Evolutionary conservation across 2,888 invertebrate species (phyloP).

Genomic region (Odontocolon sp.): DNA sequence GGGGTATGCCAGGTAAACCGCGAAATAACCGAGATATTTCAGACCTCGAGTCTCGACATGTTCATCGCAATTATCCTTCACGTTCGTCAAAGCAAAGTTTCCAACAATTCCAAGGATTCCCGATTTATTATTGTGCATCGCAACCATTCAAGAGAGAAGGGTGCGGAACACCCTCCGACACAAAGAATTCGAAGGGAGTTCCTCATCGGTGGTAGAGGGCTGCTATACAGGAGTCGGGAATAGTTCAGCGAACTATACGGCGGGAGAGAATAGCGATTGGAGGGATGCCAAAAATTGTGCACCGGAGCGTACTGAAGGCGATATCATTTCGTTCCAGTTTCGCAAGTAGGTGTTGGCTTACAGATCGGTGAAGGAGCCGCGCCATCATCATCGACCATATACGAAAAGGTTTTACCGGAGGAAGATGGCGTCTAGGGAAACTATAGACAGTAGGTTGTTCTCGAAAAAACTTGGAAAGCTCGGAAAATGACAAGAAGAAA

Average conservation of each 20-base stretch:
- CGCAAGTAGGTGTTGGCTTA: slow-evolving; percentile 28
- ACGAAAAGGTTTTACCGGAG: neutral
- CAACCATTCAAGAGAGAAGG: neutral
- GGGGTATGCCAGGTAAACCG: slow-evolving; percentile 1
- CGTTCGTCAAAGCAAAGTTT: slow-evolving; percentile 23
- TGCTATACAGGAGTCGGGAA: neutral
- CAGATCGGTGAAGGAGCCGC: slow-evolving; percentile 9
- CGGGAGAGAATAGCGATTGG: slow-evolving; percentile 32
- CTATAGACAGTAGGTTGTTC: neutral
- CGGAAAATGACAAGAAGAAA: neutral
- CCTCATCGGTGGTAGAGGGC: neutral
- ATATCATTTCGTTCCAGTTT: slow-evolving; percentile 29
- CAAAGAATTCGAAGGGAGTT: slow-evolving; percentile 4
- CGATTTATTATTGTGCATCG: neutral
- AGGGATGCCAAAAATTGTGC: slow-evolving; percentile 42
- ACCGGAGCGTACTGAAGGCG: slow-evolving; percentile 25
- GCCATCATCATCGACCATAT: neutral
- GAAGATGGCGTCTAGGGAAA: neutral
- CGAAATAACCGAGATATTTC: slow-evolving; percentile 32
- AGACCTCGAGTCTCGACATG: slow-evolving; percentile 5
- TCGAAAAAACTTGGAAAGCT: slow-evolving; percentile 48
- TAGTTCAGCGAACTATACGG: slow-evolving; percentile 10
- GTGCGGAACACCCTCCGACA: neutral
- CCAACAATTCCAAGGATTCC: slow-evolving; percentile 25
- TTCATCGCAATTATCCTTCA: slow-evolving; percentile 29